Evolutionary conservation across 2,113 vertebrate species (phyloP), one percentile per base, ranked within the genome.

Genomic region (Cacatua alba): DNA sequence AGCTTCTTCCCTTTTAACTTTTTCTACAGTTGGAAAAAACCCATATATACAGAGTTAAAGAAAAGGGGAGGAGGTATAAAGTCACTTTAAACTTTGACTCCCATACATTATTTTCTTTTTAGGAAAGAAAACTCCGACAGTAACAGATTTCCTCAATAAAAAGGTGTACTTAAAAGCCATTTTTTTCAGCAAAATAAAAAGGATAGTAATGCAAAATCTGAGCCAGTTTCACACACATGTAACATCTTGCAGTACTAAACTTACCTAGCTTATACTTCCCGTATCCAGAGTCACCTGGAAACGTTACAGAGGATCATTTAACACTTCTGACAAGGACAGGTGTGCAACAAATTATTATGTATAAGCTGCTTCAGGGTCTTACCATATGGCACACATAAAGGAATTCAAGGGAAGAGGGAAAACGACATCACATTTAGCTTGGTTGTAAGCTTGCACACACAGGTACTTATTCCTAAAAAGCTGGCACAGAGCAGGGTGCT

Each of bases 321-420:
- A 94, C 91, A 85, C 62, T 91, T 92, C n/a, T 76, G 86, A 96
- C 89, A 92, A 68, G 86, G 86, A 89, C 91, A 94, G 87, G 91
- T 95, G 89, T 91, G 86, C 37, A 89, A 89, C 67, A 87, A 95
- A 95, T 94, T 94, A 91, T 96, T 89, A 91, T 11, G 44, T 84
- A 94, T 91, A 92, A 96, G 39, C 91, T 84, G 80, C 81, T 91
- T 57, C 93, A 51, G 48, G 91, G 81, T 78, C 65, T 87, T 85
- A 69, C 89, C 91, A 96, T 87, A 91, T 85, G 93, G 86, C 81
- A 94, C 29, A 68, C 44, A 62, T 60, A 79, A 94, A 94, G 76
- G 81, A 94, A 79, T 64, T 87, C 49, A 55, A 64, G 49, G 78
- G 51, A 96, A 94, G 52, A 91, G 65, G 65, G 53, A 76, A 92